A percentile compares a stretch with the other conserved stretches of the same genome.
Conservation (phyloP, 1,140 invertebrate species). For the Lordiphosa collinella region DNA sequence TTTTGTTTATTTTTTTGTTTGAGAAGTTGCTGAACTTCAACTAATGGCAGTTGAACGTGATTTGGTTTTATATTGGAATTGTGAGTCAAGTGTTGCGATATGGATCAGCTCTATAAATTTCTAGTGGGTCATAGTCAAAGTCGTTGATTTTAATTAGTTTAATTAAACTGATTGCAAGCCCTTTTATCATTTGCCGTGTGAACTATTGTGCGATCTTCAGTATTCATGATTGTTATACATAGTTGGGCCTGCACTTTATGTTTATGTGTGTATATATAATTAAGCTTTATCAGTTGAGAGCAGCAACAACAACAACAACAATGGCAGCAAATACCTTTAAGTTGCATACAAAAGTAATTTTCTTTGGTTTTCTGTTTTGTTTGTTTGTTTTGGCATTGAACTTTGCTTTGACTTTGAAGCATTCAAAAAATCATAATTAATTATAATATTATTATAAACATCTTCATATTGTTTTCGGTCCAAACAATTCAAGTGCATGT, state of each 20-base stretch:
- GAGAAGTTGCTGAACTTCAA: constrained; percentile 29
- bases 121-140: constrained; percentile 32
- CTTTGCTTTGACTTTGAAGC: constrained; percentile 70
- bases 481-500: constrained; percentile 40
- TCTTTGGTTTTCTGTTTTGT: constrained; percentile 36
- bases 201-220: constrained; percentile 40
- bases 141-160: constrained; percentile 35
- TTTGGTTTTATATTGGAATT: constrained; percentile 30
- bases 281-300: constrained; percentile 63
- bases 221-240: constrained; percentile 20
- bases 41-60: constrained; percentile 27
- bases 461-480: constrained; percentile 53
- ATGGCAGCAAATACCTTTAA: constrained; percentile 39
- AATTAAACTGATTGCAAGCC: constrained; percentile 46
- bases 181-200: constrained; percentile 44
- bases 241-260: constrained; percentile 54
- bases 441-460: constrained; percentile 71
- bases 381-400: constrained; percentile 67
- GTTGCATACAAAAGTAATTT: constrained; percentile 12
- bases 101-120: constrained; percentile 11
- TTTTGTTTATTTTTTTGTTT: constrained; percentile 14
- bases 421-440: constrained; percentile 63
- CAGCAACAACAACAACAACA: constrained; percentile 27
- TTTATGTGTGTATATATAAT: constrained; percentile 61
- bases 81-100: constrained; percentile 13